Percentiles rank a stretch among this genome's conserved stretches.
These are phyloP conservation scores for Eidolon dupreanum DNA, from an alignment of 2,797 vertebrate genomes.

Conservation along the genomic window DNA sequence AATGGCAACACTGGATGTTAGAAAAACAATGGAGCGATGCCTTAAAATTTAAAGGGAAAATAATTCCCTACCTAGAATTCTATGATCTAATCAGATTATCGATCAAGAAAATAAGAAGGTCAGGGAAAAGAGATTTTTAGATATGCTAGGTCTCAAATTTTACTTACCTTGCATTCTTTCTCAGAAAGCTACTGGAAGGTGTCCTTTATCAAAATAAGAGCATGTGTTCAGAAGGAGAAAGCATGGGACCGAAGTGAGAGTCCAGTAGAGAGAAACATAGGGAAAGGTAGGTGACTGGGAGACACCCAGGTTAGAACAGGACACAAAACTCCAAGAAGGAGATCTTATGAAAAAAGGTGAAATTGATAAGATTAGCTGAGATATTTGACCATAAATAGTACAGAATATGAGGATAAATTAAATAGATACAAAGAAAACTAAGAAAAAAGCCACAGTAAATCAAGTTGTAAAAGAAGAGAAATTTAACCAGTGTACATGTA, in stretches of 20 bases:
- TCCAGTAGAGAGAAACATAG: too few species aligned
- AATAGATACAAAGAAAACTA: not conserved
- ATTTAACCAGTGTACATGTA: not conserved
- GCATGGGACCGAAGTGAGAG: rapidly evolving
- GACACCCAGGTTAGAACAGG: not conserved
- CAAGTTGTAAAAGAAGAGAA: not conserved
- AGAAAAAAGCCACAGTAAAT: not conserved
- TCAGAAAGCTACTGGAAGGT: not conserved
- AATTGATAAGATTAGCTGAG: not conserved
- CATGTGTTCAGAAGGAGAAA: not conserved
- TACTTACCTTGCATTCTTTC: not conserved
- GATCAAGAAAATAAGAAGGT: not conserved
- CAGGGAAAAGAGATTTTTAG: not conserved
- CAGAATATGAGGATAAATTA: not conserved
- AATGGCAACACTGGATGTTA: not conserved
- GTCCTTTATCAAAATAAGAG: not conserved
- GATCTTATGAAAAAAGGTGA: not conserved
- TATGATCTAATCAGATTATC: not conserved
- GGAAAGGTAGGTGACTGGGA: not conserved
- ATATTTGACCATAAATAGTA: not conserved
- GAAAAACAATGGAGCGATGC: not conserved
- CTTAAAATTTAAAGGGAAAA: not conserved
- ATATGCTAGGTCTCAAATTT: not conserved
- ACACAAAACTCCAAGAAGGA: not conserved
- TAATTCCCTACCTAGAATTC: not conserved